Evolutionary conservation across 2,888 invertebrate species (phyloP).

Genomic region (Xestia rhomboidea): DNA sequence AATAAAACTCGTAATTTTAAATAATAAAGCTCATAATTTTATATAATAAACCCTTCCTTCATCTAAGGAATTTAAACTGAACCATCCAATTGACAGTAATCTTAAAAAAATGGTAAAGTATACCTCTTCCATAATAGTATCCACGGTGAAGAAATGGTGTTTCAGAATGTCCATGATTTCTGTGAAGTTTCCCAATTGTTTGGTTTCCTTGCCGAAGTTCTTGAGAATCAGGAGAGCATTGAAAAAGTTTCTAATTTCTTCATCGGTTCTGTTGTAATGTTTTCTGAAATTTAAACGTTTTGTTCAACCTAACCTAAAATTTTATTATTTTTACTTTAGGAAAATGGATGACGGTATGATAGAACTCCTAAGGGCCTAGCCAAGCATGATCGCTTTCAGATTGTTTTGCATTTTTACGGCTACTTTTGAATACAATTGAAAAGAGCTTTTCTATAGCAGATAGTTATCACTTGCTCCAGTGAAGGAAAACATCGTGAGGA

Average conservation of each 20-base stretch:
- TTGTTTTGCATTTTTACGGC: background rate
- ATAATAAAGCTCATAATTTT: background rate
- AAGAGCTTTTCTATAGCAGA: too few species aligned
- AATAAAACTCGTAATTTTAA: background rate
- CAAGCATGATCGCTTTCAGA: background rate
- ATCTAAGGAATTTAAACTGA: background rate
- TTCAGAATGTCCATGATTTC: slow-evolving; percentile 79
- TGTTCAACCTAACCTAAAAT: background rate
- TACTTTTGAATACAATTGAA: background rate
- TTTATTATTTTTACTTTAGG: background rate
- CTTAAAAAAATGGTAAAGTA: background rate
- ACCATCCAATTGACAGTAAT: background rate
- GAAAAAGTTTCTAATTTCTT: slow-evolving; percentile 77
- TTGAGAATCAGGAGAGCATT: slow-evolving; percentile 72
- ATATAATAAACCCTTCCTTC: background rate
- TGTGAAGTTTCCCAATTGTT: slow-evolving; percentile 67
- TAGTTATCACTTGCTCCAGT: too few species aligned
- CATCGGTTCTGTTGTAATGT: slow-evolving; percentile 67
- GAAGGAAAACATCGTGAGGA: too few species aligned
- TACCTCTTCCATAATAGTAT: slow-evolving; percentile 87
- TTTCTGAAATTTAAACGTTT: slow-evolving; percentile 66
- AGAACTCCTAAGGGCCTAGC: background rate
- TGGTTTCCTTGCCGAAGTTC: slow-evolving; percentile 64
- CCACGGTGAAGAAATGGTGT: slow-evolving; percentile 80
- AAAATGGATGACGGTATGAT: background rate